Evolutionary conservation across 1,140 invertebrate species (phyloP).

Genomic region (Brachionus paranguensis): DNA sequence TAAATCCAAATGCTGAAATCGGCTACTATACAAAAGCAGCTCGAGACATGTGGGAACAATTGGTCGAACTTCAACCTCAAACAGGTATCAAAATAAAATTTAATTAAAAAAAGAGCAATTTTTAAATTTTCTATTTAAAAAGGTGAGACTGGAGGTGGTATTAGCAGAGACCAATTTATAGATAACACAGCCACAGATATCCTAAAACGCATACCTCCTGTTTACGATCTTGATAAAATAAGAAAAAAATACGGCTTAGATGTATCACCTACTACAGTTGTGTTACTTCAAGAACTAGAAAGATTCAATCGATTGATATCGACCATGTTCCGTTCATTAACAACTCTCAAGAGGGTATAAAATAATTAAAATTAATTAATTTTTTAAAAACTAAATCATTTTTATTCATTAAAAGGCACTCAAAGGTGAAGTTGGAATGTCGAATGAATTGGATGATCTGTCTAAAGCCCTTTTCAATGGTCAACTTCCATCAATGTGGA

Average conservation of each 20-base stretch:
- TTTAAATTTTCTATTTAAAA: not conserved
- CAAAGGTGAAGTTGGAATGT: slow-evolving; percentile 82
- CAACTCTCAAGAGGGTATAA: slow-evolving; percentile 65
- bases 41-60: slow-evolving; percentile 71
- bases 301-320: slow-evolving; percentile 72
- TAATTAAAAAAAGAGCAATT: not conserved
- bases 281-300: slow-evolving; percentile 79
- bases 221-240: slow-evolving; percentile 71
- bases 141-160: slow-evolving; percentile 60
- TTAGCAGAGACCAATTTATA: slow-evolving; percentile 73
- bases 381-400: not conserved
- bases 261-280: slow-evolving; percentile 73
- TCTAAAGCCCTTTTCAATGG: slow-evolving; percentile 74
- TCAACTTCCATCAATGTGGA: slow-evolving; percentile 72
- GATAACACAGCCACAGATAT: slow-evolving; percentile 68
- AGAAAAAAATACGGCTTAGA: slow-evolving; percentile 68
- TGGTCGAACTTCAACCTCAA: slow-evolving; percentile 79
- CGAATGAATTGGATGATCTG: slow-evolving; percentile 72
- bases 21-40: slow-evolving; percentile 70
- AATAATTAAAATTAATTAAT: not conserved
- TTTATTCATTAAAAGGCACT: slow-evolving; percentile 60
- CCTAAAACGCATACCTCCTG: slow-evolving; percentile 64
- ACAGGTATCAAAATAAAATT: slow-evolving; percentile 60
- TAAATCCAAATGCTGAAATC: slow-evolving; percentile 57
- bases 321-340: slow-evolving; percentile 67